Percentiles rank a stretch among this genome's conserved stretches.
phyloP scores from a whole-genome alignment of 2,113 vertebrate species.

The Pontoporia blainvillei region DNA sequence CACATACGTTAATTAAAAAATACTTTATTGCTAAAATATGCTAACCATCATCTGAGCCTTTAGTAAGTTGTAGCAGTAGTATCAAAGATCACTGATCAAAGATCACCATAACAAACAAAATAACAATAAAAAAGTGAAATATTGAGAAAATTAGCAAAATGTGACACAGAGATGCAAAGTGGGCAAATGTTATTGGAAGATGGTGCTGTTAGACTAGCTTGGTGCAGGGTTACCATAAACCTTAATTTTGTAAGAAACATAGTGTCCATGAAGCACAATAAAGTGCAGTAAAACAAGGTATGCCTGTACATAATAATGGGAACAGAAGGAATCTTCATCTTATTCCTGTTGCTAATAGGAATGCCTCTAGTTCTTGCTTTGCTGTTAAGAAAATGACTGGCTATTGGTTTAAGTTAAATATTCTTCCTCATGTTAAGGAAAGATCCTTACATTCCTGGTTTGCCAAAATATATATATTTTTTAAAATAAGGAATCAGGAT shows the following conservation, averaged over 20 bases:
- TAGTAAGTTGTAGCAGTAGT: background rate
- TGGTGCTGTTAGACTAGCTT: background rate
- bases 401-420: background rate
- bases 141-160: background rate
- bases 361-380: background rate
- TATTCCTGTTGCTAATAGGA: background rate
- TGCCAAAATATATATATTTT: background rate
- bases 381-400: background rate
- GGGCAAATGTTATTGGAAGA: background rate
- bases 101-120: background rate
- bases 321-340: background rate
- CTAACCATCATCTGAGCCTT: background rate
- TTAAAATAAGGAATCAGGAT: slow-evolving; percentile 2
- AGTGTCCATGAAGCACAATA: background rate
- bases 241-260: background rate
- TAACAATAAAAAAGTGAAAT: background rate
- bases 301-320: background rate
- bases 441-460: background rate
- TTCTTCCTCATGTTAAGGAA: background rate
- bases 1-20: background rate
- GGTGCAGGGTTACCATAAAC: background rate
- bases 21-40: background rate
- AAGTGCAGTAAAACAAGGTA: background rate
- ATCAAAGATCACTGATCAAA: background rate
- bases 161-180: background rate